phyloP scores from a whole-genome alignment of 2,113 vertebrate genomes.

The Emydocephalus ijimae region DNA sequence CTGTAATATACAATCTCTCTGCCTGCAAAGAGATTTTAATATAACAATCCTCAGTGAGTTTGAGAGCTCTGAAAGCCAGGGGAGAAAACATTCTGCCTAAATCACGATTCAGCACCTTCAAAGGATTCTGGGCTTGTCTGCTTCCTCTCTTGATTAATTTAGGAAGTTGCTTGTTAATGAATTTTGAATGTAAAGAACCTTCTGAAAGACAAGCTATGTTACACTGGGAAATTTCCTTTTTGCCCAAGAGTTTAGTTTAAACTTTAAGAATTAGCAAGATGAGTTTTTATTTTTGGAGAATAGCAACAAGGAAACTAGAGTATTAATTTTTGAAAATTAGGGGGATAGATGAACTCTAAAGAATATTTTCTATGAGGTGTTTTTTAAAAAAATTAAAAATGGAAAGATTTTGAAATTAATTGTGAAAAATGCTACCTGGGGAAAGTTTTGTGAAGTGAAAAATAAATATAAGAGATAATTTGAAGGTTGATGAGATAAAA shows the following conservation, averaged over 20 bases:
- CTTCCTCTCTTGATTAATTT: background rate
- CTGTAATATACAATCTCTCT: background rate
- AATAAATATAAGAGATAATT: background rate
- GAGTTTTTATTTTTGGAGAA: background rate
- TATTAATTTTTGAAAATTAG: background rate
- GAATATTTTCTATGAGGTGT: background rate
- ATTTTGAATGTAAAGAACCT: background rate
- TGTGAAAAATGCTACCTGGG: background rate
- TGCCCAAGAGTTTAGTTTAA: background rate
- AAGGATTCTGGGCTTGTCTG: background rate
- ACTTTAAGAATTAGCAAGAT: background rate
- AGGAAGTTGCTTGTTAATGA: background rate
- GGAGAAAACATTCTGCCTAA: background rate
- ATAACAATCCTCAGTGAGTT: background rate
- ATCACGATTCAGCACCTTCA: background rate
- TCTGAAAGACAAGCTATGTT: background rate
- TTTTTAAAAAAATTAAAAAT: background rate
- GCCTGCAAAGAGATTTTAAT: background rate
- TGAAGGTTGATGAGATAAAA: background rate
- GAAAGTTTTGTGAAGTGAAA: background rate
- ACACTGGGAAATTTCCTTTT: background rate
- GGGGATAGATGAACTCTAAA: too few species aligned
- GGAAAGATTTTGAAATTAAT: background rate
- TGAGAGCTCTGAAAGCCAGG: background rate
- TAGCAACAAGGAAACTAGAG: background rate